phyloP scores from a whole-genome alignment of 2,113 vertebrate species.

The Enhydra lutris region DNA sequence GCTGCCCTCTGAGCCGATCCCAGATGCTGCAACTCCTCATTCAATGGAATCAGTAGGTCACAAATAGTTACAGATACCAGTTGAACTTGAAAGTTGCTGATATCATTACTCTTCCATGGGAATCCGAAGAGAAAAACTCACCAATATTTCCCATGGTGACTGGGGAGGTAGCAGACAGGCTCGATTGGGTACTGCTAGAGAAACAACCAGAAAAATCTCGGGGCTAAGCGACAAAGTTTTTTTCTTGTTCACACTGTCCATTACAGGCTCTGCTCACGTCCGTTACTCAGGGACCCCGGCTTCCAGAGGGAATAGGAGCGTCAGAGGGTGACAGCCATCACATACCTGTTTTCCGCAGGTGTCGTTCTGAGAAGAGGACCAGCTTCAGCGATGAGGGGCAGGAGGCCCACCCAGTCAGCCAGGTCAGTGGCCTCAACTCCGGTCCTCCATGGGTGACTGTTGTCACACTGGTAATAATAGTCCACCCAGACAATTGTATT shows the following conservation, averaged over 20 bases:
- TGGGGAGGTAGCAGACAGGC: background rate
- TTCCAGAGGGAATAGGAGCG: background rate
- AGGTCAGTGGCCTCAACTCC: background rate
- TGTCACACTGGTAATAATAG: background rate
- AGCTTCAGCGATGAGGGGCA: background rate
- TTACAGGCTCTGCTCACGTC: background rate
- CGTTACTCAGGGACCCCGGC: background rate
- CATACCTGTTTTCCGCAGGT: background rate
- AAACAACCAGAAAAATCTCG: background rate
- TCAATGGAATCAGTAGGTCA: background rate
- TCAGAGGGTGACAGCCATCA: background rate
- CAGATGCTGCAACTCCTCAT: background rate
- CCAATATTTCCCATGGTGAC: background rate
- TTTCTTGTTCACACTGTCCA: background rate
- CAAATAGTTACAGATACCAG: background rate
- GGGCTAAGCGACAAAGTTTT: background rate
- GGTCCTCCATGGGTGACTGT: fast-evolving
- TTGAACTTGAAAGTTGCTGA: background rate
- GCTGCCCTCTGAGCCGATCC: background rate
- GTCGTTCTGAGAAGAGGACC: background rate
- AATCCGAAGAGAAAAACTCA: background rate
- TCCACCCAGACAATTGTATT: background rate
- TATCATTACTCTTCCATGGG: background rate
- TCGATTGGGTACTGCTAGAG: background rate
- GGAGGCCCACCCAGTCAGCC: background rate